phyloP scores from a whole-genome alignment of 1,140 invertebrate species.

The Hormaphis cornu region DNA sequence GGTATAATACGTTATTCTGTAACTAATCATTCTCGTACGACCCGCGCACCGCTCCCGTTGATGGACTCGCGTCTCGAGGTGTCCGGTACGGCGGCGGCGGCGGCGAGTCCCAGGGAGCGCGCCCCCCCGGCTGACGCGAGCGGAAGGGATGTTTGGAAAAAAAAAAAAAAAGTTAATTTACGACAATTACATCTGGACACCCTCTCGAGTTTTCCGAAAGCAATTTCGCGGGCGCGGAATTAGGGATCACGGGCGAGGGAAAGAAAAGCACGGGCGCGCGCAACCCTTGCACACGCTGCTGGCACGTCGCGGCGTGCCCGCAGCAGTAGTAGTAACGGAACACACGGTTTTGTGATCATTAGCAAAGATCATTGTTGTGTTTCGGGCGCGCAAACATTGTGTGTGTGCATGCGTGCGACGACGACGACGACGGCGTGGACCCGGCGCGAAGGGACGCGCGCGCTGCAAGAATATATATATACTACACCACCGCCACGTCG shows the following conservation, averaged over 20 bases:
- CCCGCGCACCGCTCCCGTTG: too few relatives aligned
- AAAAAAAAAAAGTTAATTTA: constrained; percentile 26
- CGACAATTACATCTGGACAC: constrained; percentile 27
- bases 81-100: too few relatives aligned
- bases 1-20: too few relatives aligned
- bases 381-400: constrained; percentile 9
- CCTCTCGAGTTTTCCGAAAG: constrained; percentile 25
- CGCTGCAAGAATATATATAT: too few relatives aligned
- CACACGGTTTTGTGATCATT: constrained; percentile 27
- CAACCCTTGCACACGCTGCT: constrained; percentile 17
- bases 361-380: constrained; percentile 25
- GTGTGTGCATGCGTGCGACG: background rate
- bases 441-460: constrained; percentile 16
- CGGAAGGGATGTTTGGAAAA: constrained; percentile 7
- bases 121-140: too few relatives aligned
- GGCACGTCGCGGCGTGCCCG: background rate
- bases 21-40: too few relatives aligned
- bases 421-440: too few relatives aligned
- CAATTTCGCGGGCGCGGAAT: constrained; percentile 17
- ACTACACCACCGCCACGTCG: too few relatives aligned
- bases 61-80: too few relatives aligned
- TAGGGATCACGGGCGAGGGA: background rate
- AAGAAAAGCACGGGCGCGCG: background rate
- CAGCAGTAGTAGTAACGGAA: background rate
- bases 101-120: too few relatives aligned